Evolutionary conservation across 2,888 invertebrate species (phyloP), one percentile per base, ranked within the genome.

Genomic region (Yponomeuta evonymella): DNA sequence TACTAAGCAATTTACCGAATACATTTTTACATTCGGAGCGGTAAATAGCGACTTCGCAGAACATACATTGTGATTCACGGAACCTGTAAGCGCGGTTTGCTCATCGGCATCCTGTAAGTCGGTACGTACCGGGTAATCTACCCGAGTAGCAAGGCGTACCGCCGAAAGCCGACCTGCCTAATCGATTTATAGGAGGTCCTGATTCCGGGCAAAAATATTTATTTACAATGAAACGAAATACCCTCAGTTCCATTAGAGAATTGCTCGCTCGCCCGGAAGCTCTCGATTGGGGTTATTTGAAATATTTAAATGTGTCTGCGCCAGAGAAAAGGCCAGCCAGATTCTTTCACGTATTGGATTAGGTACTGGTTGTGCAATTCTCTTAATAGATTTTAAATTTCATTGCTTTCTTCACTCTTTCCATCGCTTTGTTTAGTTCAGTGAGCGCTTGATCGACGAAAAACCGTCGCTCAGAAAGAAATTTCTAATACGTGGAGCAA

Each of bases 11-110:
- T 43, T 43, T 43, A 8, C 43, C 43, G 43, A 8, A 43, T 43
- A 43, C 43, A 8, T 43, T 33, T 33, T 33, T 33, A 33, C 33
- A 33, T 33, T 43, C 1, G 8, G 43, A 43, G 51, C 51, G 12
- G 65, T 12, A 65, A 65, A 65, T 30, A 65, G 4, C 12, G 43
- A 2, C 11, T 33, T 30, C 65, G 65, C 65, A 33, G 10, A 29
- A 33, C 29, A 30, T 5, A 64, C 15, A 23, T 64, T 29, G 23
- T 23, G 64, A 29, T 29, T 64, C 30, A 80, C 29, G 29, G 83
- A 83, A 79, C 80, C 82, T 85, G 83, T 85, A 83, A 83, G 86
- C 84, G 84, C 83, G 84, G 86, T 88, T 87, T 85, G 79, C 81
- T 86, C 83, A 79, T 82, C 79, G 76, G 81, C 78, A 83, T 78